These are phyloP conservation scores for Albula glossodonta DNA, from an alignment of 2,113 vertebrate species.

Conservation along the genomic window DNA sequence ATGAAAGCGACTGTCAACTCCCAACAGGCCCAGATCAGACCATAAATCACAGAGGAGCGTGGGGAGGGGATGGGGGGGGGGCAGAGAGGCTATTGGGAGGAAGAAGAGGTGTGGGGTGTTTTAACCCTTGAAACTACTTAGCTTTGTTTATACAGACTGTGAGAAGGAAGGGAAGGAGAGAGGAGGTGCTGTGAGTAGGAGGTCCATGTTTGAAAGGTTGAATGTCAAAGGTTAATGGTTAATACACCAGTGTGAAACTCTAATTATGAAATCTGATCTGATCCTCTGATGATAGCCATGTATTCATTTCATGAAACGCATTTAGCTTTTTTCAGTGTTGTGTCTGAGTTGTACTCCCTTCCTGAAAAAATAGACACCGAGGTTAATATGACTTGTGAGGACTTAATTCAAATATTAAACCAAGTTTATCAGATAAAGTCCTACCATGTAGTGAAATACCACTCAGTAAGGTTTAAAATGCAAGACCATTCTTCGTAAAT, in stretches of 20 bases:
- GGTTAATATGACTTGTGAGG: background rate
- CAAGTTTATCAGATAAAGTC: no score
- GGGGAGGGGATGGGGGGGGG: constrained; percentile 47
- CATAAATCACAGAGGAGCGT: constrained; percentile 80
- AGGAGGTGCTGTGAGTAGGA: no score
- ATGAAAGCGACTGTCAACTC: constrained; percentile 90
- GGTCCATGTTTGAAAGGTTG: no score
- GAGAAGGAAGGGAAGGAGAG: background rate
- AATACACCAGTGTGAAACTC: background rate
- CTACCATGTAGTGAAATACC: no score
- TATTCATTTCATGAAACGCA: background rate
- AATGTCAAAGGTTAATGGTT: background rate
- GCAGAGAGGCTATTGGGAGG: background rate
- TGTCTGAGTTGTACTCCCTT: background rate
- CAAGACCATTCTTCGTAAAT: no score
- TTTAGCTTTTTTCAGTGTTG: background rate
- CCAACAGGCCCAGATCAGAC: constrained; percentile 78
- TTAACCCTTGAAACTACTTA: constrained; percentile 70
- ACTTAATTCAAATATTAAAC: no score
- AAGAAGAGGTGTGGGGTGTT: constrained; percentile 35
- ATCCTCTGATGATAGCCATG: background rate
- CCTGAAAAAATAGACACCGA: background rate
- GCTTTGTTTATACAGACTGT: constrained; percentile 36
- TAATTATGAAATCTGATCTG: background rate
- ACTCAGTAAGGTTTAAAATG: no score